Percentiles rank a stretch among this genome's conserved stretches.
These are phyloP conservation scores for Drosophila athabasca DNA, from an alignment of 1,140 invertebrate genomes.

Conservation along the genomic window DNA sequence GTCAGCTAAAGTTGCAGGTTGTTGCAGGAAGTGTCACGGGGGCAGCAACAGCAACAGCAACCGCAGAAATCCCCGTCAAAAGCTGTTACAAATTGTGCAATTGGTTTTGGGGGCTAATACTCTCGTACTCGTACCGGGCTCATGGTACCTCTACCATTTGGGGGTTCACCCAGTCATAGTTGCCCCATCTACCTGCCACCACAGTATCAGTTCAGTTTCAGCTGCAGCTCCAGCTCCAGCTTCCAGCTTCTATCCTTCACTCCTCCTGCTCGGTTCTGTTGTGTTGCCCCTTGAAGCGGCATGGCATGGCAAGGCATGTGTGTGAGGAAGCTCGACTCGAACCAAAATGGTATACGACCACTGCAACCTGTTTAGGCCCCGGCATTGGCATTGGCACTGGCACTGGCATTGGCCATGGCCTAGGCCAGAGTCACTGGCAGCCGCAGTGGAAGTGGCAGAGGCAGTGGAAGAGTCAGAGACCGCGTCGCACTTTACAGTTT, in stretches of 20 bases:
- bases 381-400: slow-evolving; percentile 28
- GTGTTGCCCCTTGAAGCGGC: slow-evolving; percentile 1
- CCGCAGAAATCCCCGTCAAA: slow-evolving; percentile 53
- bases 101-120: slow-evolving; percentile 76
- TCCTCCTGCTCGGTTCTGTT: neutral
- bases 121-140: slow-evolving; percentile 52
- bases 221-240: neutral
- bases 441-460: slow-evolving; percentile 1
- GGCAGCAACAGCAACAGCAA: slow-evolving; percentile 28
- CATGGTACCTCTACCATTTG: slow-evolving; percentile 20
- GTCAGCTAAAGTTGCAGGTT: slow-evolving; percentile 25
- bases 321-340: slow-evolving; percentile 59
- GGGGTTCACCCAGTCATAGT: too few relatives aligned
- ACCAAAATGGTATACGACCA: slow-evolving; percentile 81
- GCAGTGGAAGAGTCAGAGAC: slow-evolving; percentile 41
- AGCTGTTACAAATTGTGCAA: slow-evolving; percentile 81
- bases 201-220: neutral
- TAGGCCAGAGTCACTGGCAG: slow-evolving; percentile 5
- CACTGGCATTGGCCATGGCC: slow-evolving; percentile 11
- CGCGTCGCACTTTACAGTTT: slow-evolving; percentile 78
- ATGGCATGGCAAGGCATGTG: slow-evolving; percentile 12
- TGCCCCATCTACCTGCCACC: neutral
- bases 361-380: slow-evolving; percentile 73
- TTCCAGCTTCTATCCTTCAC: slow-evolving; percentile 1
- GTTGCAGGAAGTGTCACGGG: slow-evolving; percentile 44